Conservation (phyloP, 2,113 vertebrate species). For the Procavia capensis region DNA sequence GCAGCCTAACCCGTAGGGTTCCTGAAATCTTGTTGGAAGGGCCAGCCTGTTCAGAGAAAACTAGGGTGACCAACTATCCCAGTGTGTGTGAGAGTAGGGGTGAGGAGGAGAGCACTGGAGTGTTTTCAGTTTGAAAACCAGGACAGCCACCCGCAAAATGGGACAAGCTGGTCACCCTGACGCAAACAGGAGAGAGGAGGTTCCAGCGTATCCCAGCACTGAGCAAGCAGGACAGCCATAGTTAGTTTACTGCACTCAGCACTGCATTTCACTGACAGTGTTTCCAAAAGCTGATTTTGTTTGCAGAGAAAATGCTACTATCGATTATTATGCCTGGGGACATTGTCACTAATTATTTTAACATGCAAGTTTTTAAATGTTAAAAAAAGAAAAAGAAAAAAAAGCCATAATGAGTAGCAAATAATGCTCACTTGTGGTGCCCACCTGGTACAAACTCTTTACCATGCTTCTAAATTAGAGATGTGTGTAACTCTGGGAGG, state of each 20-base stretch:
- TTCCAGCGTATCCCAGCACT: background rate
- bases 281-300: slow-evolving; percentile 47
- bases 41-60: background rate
- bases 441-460: background rate
- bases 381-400: background rate
- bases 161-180: background rate
- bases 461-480: background rate
- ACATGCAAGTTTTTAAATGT: slow-evolving; percentile 12
- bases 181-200: background rate
- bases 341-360: slow-evolving; percentile 28
- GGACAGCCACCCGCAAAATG: background rate
- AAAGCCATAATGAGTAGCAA: background rate
- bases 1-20: background rate
- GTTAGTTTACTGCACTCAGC: background rate
- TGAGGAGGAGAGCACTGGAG: background rate
- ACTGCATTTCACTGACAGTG: background rate
- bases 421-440: background rate
- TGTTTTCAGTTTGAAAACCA: background rate
- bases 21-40: background rate
- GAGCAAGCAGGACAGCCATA: background rate
- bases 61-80: background rate
- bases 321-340: background rate
- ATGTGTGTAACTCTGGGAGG: background rate
- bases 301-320: background rate
- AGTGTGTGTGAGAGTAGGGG: background rate